Conservation (phyloP, 2,888 invertebrate genomes). For the Yponomeuta cagnagella region DNA sequence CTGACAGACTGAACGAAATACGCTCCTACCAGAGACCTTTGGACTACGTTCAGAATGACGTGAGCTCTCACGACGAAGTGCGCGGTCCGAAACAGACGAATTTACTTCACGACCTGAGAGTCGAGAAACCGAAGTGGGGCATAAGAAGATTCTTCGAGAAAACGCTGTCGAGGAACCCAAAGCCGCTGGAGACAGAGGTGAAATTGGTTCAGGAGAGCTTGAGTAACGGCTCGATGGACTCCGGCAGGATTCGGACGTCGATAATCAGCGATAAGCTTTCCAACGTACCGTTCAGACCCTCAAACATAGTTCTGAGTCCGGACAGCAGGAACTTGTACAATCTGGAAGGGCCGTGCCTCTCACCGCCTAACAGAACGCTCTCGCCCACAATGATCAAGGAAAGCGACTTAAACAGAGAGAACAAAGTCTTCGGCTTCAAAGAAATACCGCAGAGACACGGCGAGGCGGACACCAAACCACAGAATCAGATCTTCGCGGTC, state of each 20-base stretch:
- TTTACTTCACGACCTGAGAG: slow-evolving; percentile 49
- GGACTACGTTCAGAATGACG: slow-evolving; percentile 85
- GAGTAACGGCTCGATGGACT: slow-evolving; percentile 27
- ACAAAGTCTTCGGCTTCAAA: slow-evolving; percentile 64
- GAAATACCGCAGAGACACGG: slow-evolving; percentile 50
- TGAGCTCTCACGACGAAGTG: slow-evolving; percentile 59
- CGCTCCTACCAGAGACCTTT: slow-evolving; percentile 58
- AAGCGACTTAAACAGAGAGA: slow-evolving; percentile 46
- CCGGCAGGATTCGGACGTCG: slow-evolving; percentile 40
- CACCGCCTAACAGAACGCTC: slow-evolving; percentile 65
- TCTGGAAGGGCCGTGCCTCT: slow-evolving; percentile 59
- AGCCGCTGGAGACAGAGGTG: slow-evolving; percentile 71
- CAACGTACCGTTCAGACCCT: slow-evolving; percentile 46
- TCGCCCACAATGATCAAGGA: slow-evolving; percentile 65
- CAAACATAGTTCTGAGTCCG: slow-evolving; percentile 47
- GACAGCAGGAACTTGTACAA: slow-evolving; percentile 37
- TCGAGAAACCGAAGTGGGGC: slow-evolving; percentile 61
- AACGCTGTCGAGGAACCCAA: slow-evolving; percentile 41
- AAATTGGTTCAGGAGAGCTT: slow-evolving; percentile 58
- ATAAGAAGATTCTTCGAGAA: slow-evolving; percentile 60
- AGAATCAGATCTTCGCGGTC: slow-evolving; percentile 64
- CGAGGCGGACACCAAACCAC: slow-evolving; percentile 30
- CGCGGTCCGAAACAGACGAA: slow-evolving; percentile 63
- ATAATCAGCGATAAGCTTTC: slow-evolving; percentile 51
- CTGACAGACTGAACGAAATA: slow-evolving; percentile 48